Percentiles rank a stretch among this genome's conserved stretches.
phyloP scores from a whole-genome alignment of 2,888 invertebrate species.

The Sminthurinus aureus region DNA sequence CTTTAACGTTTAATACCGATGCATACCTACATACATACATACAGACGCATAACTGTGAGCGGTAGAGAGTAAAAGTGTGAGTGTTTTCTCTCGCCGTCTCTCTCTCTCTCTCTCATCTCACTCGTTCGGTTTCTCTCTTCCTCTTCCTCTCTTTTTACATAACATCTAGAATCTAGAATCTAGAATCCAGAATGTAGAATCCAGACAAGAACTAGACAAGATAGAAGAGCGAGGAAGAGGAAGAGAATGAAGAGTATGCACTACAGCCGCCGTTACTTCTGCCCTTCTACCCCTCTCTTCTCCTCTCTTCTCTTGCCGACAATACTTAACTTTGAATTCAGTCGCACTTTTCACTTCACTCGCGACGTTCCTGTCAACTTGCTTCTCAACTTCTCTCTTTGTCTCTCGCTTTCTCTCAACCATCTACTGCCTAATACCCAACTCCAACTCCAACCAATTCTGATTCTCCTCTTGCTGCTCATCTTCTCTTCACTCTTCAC shows the following conservation, averaged over 20 bases:
- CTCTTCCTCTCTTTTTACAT: conserved; percentile 28
- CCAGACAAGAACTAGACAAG: no score
- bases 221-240: no score
- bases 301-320: conserved; percentile 22
- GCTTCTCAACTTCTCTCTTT: conserved; percentile 13
- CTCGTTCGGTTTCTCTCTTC: not conserved
- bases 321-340: conserved; percentile 39
- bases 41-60: not conserved
- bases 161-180: no score
- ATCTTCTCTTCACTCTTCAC: not conserved
- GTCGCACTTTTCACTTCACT: conserved; percentile 37
- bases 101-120: conserved; percentile 1
- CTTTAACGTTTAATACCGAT: not conserved
- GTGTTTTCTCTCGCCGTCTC: conserved; percentile 25
- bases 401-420: conserved; percentile 16
- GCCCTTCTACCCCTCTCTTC: not conserved
- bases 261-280: not conserved
- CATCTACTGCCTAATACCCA: not conserved
- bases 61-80: not conserved
- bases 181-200: no score
- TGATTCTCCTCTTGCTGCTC: not conserved
- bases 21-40: not conserved
- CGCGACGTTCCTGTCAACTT: conserved; percentile 27
- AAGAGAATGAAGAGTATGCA: no score
- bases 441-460: not conserved